phyloP scores from a whole-genome alignment of 2,888 invertebrate genomes.

The Altica lythri region DNA sequence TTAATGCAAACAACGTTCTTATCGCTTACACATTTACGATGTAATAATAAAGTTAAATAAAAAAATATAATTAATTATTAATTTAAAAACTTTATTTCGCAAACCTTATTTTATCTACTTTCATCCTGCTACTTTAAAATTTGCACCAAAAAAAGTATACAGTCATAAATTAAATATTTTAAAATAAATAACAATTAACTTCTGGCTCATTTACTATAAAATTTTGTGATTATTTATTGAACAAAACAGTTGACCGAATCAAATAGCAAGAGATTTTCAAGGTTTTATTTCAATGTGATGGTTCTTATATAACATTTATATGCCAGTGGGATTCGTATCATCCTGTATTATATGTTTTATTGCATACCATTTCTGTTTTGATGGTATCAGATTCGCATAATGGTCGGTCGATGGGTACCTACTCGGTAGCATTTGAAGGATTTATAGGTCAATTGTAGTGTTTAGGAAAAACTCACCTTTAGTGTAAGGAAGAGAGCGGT shows the following conservation, averaged over 20 bases:
- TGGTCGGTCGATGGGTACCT: conserved; percentile 4
- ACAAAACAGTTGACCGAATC: conserved; percentile 25
- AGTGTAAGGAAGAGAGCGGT: conserved; percentile 2
- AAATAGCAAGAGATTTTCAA: conserved; percentile 34
- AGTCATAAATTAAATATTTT: too few relatives aligned
- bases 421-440: conserved; percentile 12
- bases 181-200: too few relatives aligned
- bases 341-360: conserved; percentile 24
- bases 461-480: conserved; percentile 17
- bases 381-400: conserved; percentile 8
- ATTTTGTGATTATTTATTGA: too few relatives aligned
- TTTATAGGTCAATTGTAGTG: conserved; percentile 10
- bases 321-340: conserved; percentile 23
- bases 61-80: too few relatives aligned
- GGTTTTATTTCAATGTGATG: conserved; percentile 36
- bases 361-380: conserved; percentile 30
- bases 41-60: too few relatives aligned
- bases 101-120: too few relatives aligned
- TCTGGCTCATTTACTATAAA: too few relatives aligned
- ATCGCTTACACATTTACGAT: too few relatives aligned
- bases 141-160: too few relatives aligned
- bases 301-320: conserved; percentile 37
- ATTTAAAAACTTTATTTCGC: too few relatives aligned
- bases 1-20: too few relatives aligned
- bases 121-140: too few relatives aligned